phyloP scores from a whole-genome alignment of 2,888 invertebrate genomes.

The Hymenopus coronatus region DNA sequence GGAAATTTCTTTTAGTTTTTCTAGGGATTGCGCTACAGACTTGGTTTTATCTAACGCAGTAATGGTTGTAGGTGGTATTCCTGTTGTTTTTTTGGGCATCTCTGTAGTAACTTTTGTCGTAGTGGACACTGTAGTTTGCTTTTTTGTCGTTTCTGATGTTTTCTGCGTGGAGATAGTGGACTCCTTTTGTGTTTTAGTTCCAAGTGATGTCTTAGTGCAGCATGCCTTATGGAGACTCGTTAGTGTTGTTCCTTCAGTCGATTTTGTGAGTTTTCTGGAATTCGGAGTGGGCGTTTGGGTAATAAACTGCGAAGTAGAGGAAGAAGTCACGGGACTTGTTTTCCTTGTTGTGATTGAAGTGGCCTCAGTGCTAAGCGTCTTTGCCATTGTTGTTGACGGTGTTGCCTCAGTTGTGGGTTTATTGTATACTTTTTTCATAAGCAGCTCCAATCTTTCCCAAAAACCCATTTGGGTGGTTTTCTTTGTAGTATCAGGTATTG shows the following conservation, averaged over 20 bases:
- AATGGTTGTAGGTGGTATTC: background rate
- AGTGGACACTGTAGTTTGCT: background rate
- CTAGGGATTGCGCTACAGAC: too few relatives aligned
- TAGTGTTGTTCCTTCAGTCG: background rate
- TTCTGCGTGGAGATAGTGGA: background rate
- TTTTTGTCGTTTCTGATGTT: background rate
- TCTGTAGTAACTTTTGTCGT: background rate
- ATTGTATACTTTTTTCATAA: background rate
- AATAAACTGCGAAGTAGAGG: background rate
- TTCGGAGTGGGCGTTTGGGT: too few relatives aligned
- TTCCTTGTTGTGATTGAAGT: background rate
- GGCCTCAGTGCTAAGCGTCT: too few relatives aligned
- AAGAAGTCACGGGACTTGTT: background rate
- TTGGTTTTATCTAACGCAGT: background rate
- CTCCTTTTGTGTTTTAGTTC: too few relatives aligned
- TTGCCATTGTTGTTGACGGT: background rate
- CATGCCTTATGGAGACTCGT: background rate
- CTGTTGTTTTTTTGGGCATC: background rate
- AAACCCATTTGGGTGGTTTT: background rate
- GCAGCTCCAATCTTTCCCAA: background rate
- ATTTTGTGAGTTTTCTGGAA: background rate
- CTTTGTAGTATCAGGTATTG: background rate
- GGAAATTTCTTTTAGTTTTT: too few relatives aligned
- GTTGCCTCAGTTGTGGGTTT: background rate
- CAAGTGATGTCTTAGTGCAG: background rate